Evolutionary conservation across 2,888 invertebrate genomes (phyloP), one percentile per base, ranked within the genome.

Genomic region (Scaptomyza reducta): DNA sequence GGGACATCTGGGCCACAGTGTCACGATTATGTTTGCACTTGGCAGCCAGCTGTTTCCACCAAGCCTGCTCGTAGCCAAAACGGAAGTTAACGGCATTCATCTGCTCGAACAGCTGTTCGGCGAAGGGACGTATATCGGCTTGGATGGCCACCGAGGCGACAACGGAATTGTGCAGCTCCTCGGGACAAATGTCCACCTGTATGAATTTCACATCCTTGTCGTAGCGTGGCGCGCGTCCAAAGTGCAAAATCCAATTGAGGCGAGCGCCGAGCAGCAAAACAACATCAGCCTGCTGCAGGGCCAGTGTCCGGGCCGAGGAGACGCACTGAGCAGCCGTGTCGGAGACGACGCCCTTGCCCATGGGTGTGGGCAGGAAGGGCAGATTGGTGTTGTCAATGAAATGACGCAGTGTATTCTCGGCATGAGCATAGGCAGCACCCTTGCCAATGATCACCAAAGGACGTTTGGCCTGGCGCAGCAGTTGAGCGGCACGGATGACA

Each of bases 171-270:
- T 98, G 96, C 82, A 99, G 93, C 91, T 99, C 99, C 91, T 99
- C 99, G 0, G 97, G 94, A 59, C 93, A 94, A 56, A 98, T 93
- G 89, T 99, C 99, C 9, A 95, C 97, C 94, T 97, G 98, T 81
- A 99, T 96, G 71, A 99, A 92, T 93, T 97, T 97, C 5, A 97
- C 97, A 88, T 96, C 93, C 0, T 94, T 93, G 16, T 94, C 94
- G 91, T 95, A 99, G 41, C 99, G 93, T 1, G 98, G 99, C 16
- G 96, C 92, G 58, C 95, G 94, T 2, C 99, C 99, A 93, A 99
- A 99, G 92, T 99, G 99, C 69, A 99, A 93, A 92, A 99, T 99
- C 99, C 99, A 99, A 92, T 99, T 99, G 16, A 99, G 93, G 40
- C 99, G 93, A 0, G 98, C 99, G 0, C 99, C 99, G 40, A 98